Evolutionary conservation across 2,113 vertebrate genomes (phyloP).

Genomic region (Tamias sibiricus): DNA sequence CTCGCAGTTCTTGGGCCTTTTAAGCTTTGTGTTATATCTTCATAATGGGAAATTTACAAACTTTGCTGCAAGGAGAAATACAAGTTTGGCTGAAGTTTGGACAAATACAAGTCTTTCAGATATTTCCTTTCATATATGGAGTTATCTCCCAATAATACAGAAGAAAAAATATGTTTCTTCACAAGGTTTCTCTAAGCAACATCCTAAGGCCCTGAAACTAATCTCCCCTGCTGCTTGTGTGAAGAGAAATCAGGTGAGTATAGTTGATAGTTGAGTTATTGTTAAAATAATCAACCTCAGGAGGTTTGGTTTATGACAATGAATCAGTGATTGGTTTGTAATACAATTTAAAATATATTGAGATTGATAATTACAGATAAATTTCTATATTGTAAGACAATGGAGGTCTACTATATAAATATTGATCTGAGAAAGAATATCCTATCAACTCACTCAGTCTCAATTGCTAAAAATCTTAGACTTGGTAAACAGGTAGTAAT

Average conservation of each 20-base stretch:
- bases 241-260: constrained; percentile 11
- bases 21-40: not conserved
- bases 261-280: constrained; percentile 21
- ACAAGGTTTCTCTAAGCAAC: constrained; percentile 10
- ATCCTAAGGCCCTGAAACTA: not conserved
- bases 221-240: not conserved
- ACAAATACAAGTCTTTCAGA: not conserved
- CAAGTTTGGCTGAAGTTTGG: not conserved
- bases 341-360: constrained; percentile 1
- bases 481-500: not conserved
- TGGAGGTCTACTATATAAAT: not conserved
- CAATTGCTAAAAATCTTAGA: constrained; percentile 28
- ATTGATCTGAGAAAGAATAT: constrained; percentile 47
- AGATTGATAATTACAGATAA: constrained; percentile 31
- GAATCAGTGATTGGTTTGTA: constrained; percentile 40
- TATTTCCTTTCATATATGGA: constrained; percentile 44
- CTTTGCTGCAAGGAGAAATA: constrained; percentile 30
- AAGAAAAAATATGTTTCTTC: constrained; percentile 3
- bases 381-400: not conserved
- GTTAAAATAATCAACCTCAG: constrained; percentile 42
- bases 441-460: not conserved
- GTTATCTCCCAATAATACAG: constrained; percentile 24
- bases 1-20: constrained; percentile 17
- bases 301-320: not conserved
- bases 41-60: constrained; percentile 40